Percentiles rank a stretch among this genome's conserved stretches.
These are phyloP conservation scores for Agrenia bidenticulata DNA, from an alignment of 2,888 invertebrate genomes.

Conservation along the genomic window DNA sequence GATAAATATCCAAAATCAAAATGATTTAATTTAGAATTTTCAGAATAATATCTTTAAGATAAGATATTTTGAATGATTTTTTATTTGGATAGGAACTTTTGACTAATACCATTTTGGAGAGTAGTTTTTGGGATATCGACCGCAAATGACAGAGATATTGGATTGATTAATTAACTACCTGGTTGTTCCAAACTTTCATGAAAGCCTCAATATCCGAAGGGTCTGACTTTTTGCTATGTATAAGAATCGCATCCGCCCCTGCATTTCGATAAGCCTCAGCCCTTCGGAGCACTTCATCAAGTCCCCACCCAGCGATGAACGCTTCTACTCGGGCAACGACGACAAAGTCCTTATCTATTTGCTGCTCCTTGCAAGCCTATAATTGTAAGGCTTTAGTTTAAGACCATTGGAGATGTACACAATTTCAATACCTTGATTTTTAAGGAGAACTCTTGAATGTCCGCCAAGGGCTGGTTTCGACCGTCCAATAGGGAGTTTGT, in stretches of 20 bases:
- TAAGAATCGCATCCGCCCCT: conserved; percentile 58
- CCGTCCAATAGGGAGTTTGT: conserved; percentile 58
- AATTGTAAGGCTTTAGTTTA: conserved; percentile 37
- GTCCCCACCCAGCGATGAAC: conserved; percentile 54
- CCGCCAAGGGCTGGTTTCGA: conserved; percentile 57
- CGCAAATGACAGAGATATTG: too few species aligned
- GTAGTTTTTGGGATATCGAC: too few species aligned
- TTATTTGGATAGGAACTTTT: too few species aligned
- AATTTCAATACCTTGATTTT: conserved; percentile 56
- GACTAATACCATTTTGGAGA: too few species aligned
- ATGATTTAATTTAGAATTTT: too few species aligned
- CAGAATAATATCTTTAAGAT: too few species aligned
- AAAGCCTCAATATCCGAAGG: conserved; percentile 58
- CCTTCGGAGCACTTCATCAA: conserved; percentile 54
- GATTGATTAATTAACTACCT: too few species aligned
- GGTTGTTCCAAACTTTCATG: conserved; percentile 58
- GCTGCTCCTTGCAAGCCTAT: conserved; percentile 58
- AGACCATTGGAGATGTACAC: conserved; percentile 1
- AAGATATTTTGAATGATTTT: too few species aligned
- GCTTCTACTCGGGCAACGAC: conserved; percentile 59
- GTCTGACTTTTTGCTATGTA: conserved; percentile 58
- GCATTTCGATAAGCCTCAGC: conserved; percentile 55
- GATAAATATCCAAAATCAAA: too few species aligned
- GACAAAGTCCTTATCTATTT: conserved; percentile 58
- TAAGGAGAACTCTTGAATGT: conserved; percentile 58